Conservation (phyloP, 2,797 vertebrate genomes). For the Hyperoplus lanceolatus region DNA sequence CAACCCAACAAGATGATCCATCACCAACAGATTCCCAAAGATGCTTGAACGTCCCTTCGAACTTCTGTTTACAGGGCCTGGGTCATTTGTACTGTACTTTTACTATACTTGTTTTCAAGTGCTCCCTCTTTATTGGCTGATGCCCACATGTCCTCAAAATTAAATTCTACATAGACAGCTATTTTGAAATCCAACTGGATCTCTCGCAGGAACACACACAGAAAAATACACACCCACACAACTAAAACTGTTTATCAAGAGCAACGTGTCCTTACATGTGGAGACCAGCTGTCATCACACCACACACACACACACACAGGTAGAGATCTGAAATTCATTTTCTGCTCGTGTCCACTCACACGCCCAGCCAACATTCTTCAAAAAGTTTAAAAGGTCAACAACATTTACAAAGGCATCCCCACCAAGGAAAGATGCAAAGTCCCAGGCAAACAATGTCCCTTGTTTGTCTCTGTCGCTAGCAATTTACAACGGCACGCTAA, state of each 20-base stretch:
- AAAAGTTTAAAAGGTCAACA: slow-evolving; percentile 16
- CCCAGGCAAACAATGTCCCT: slow-evolving; percentile 8
- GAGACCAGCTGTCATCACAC: slow-evolving; percentile 37
- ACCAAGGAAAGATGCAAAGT: background rate
- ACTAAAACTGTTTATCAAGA: slow-evolving; percentile 23
- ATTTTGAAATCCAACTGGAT: slow-evolving; percentile 11
- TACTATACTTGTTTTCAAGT: background rate
- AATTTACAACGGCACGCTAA: slow-evolving; percentile 33
- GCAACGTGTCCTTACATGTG: slow-evolving; percentile 19
- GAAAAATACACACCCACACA: slow-evolving; percentile 6
- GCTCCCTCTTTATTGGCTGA: background rate
- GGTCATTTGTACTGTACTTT: background rate
- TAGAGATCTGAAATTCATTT: slow-evolving; percentile 17
- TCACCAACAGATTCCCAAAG: background rate
- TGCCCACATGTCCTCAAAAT: background rate
- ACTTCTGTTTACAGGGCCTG: background rate
- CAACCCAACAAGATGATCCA: background rate
- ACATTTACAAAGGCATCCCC: background rate
- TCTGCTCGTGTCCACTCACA: slow-evolving; percentile 11
- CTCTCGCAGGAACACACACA: background rate
- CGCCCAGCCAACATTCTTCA: slow-evolving; percentile 34
- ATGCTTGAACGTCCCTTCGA: background rate
- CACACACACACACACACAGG: slow-evolving; percentile 26
- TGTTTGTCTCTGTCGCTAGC: slow-evolving; percentile 11
- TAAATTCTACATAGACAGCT: background rate